Percentiles rank a stretch among this genome's conserved stretches.
phyloP scores from a whole-genome alignment of 2,797 vertebrate genomes.

The Spea hammondii region DNA sequence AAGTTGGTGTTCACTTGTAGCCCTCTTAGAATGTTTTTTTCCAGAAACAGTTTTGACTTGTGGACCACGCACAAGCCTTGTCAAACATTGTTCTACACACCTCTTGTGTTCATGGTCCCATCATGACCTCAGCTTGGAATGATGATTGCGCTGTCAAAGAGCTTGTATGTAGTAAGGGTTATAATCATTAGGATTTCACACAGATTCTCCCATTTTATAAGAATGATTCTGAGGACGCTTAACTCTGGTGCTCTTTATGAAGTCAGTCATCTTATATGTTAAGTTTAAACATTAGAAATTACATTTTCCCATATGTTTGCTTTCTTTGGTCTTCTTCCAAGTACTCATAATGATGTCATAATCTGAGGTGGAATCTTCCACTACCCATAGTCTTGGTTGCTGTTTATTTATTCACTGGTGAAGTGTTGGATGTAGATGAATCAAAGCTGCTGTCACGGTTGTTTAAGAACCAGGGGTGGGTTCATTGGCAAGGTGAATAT shows the following conservation, averaged over 20 bases:
- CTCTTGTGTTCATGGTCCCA: background rate
- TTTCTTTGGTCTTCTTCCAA: constrained; percentile 27
- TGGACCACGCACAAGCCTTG: background rate
- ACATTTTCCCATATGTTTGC: constrained; percentile 19
- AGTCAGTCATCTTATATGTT: background rate
- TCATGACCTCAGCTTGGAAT: background rate
- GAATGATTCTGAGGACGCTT: constrained; percentile 8
- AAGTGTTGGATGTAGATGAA: constrained; percentile 22
- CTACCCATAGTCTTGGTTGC: constrained; percentile 20
- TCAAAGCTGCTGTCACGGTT: constrained; percentile 16
- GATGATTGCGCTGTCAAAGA: background rate
- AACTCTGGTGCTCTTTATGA: constrained; percentile 4
- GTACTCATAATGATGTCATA: constrained; percentile 26
- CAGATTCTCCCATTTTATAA: background rate
- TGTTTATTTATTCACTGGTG: constrained; percentile 29
- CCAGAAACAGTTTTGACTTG: background rate
- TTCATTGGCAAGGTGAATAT: too few relatives aligned
- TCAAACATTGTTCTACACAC: constrained; percentile 14
- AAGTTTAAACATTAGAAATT: constrained; percentile 15
- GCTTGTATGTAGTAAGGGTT: background rate
- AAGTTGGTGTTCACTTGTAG: background rate
- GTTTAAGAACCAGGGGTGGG: too few relatives aligned
- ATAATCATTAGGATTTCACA: background rate
- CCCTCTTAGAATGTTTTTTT: constrained; percentile 2
- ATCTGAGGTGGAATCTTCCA: constrained; percentile 24